Conservation (phyloP, 1,140 invertebrate genomes). For the Diachasmimorpha longicaudata region DNA sequence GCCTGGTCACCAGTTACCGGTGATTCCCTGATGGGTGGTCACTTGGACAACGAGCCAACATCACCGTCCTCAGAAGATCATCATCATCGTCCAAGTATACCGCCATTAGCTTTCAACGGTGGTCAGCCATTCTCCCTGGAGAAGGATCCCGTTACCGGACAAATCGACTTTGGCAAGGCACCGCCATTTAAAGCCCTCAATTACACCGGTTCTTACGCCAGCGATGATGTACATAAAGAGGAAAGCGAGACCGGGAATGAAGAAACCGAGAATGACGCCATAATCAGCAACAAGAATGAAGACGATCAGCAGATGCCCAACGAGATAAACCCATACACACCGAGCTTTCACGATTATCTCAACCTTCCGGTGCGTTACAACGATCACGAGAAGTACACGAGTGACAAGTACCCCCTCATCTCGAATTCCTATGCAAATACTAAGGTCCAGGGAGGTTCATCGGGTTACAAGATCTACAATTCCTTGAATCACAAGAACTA, state of each 20-base stretch:
- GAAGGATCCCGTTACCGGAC: constrained; percentile 72
- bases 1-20: background rate
- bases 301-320: constrained; percentile 56
- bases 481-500: constrained; percentile 66
- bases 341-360: constrained; percentile 73
- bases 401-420: constrained; percentile 69
- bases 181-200: constrained; percentile 56
- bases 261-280: constrained; percentile 3
- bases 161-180: constrained; percentile 66
- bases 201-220: constrained; percentile 62
- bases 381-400: constrained; percentile 67
- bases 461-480: constrained; percentile 66
- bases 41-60: constrained; percentile 40
- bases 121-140: constrained; percentile 75
- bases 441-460: constrained; percentile 73
- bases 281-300: constrained; percentile 43
- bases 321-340: constrained; percentile 65
- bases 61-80: background rate
- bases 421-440: constrained; percentile 76
- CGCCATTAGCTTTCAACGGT: constrained; percentile 67
- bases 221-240: constrained; percentile 39
- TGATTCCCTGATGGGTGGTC: constrained; percentile 45
- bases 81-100: constrained; percentile 44
- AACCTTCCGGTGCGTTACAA: constrained; percentile 74
- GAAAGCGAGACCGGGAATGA: constrained; percentile 18